Evolutionary conservation across 2,888 invertebrate genomes (phyloP), one percentile per base, ranked within the genome.

Genomic region (Ischnura elegans): DNA sequence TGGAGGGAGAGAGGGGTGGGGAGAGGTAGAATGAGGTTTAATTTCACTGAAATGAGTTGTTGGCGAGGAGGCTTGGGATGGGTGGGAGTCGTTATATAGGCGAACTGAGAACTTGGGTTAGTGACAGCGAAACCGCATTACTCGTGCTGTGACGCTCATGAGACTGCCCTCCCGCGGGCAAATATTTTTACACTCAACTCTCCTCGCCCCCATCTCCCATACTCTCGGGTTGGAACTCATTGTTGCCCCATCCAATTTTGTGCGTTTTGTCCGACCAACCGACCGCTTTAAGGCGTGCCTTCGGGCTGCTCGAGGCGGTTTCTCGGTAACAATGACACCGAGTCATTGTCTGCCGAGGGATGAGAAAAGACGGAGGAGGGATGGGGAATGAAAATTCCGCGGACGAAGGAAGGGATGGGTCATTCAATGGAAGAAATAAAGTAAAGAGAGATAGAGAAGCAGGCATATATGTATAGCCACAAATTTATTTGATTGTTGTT

Each of bases 111-210:
- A 29, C 25, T 36, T 51, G 19, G 51, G 8, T 36, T 29, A 76
- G 76, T 76, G 76, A 76, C 76, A 76, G 76, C 29, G 36, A 76
- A 76, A 76, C 76, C 76, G 76, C 76, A 76, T 76, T 76, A 76
- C 76, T 76, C 76, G 36, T 76, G 76, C 36, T 36, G 36, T 36
- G 29, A 36, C 76, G 36, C 76, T 76, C 76, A 36, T 25, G 76
- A 36, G 76, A 76, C 76, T n/a, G 36, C n/a, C n/a, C 76, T 76
- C 36, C 76, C 76, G 76, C n/a, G n/a, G n/a, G 76, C 76, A 76
- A 76, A 76, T 36, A 76, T 76, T 76, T 76, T 76, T 76, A 76
- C 76, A 10, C 76, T 76, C n/a, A n/a, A n/a, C n/a, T n/a, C n/a
- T n/a, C n/a, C n/a, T n/a, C n/a, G n/a, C n/a, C n/a, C n/a, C n/a